These are phyloP conservation scores for Stegastes partitus DNA, from an alignment of 2,113 vertebrate genomes.

Conservation along the genomic window DNA sequence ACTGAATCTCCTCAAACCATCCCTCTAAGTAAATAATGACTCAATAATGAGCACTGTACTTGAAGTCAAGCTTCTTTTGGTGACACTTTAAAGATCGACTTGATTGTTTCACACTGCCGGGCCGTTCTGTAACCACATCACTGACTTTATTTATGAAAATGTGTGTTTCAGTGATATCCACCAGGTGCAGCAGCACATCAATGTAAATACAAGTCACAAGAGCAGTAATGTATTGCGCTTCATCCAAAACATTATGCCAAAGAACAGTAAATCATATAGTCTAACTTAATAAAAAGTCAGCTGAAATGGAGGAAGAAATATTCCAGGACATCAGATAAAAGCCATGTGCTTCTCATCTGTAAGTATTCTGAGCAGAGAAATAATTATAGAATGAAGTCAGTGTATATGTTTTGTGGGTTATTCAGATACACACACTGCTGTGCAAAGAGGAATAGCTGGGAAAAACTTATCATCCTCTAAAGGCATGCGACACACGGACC, in stretches of 20 bases:
- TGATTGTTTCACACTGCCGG: background rate
- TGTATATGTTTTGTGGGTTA: conserved; percentile 47
- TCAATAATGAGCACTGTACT: background rate
- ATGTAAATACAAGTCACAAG: conserved; percentile 52
- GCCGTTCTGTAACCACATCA: conserved; percentile 1
- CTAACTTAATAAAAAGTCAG: conserved; percentile 52
- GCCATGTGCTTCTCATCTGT: conserved; percentile 64
- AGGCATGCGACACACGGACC: conserved; percentile 21
- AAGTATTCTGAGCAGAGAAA: conserved; percentile 43
- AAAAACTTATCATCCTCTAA: conserved; percentile 17
- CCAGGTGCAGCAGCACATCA: conserved; percentile 4
- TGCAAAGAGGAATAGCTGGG: background rate
- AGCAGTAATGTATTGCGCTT: conserved; percentile 19
- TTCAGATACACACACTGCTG: conserved; percentile 31
- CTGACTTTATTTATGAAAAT: conserved; percentile 8
- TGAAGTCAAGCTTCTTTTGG: background rate
- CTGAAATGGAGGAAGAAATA: conserved; percentile 27
- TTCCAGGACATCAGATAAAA: conserved; percentile 46
- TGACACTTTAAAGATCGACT: background rate
- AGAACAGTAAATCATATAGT: conserved; percentile 42
- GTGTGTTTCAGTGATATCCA: conserved; percentile 11
- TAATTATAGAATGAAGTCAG: conserved; percentile 40
- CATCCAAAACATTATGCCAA: conserved; percentile 34
- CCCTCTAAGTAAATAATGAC: background rate
- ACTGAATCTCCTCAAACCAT: background rate